These are phyloP conservation scores for Peromyscus leucopus DNA, from an alignment of 2,113 vertebrate species.

Conservation along the genomic window DNA sequence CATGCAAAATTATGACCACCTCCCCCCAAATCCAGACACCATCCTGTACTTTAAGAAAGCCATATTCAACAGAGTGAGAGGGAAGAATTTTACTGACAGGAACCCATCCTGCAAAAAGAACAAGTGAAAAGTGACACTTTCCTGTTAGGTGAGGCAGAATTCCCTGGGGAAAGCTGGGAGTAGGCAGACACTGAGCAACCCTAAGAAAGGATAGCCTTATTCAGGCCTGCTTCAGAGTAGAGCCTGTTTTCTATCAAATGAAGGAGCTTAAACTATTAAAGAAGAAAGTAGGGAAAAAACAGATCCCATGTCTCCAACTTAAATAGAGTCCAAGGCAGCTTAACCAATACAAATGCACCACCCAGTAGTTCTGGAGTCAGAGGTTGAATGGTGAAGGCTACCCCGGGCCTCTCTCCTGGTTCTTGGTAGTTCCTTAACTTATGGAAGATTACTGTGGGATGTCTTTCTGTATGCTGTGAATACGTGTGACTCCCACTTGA, in stretches of 20 bases:
- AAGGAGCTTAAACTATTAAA: background rate
- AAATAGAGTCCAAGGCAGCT: background rate
- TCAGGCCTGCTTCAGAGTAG: background rate
- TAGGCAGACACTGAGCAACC: background rate
- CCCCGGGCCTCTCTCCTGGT: background rate
- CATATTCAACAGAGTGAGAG: background rate
- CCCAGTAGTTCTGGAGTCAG: background rate
- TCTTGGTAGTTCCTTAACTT: background rate
- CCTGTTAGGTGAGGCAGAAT: background rate
- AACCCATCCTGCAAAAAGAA: background rate
- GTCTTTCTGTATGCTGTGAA: no score
- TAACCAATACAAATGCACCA: no score
- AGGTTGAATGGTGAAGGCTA: background rate
- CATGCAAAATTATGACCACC: background rate
- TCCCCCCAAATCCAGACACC: background rate
- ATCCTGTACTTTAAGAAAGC: background rate
- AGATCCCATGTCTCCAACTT: background rate
- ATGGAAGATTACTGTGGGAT: background rate
- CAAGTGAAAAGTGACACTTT: background rate
- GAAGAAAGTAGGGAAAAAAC: background rate
- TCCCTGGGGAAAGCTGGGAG: background rate
- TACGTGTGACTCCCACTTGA: no score
- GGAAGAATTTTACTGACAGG: background rate
- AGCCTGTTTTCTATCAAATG: background rate
- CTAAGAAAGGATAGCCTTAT: background rate